These are phyloP conservation scores for Stegana nigrithorax DNA, from an alignment of 2,888 invertebrate genomes.

Conservation along the genomic window DNA sequence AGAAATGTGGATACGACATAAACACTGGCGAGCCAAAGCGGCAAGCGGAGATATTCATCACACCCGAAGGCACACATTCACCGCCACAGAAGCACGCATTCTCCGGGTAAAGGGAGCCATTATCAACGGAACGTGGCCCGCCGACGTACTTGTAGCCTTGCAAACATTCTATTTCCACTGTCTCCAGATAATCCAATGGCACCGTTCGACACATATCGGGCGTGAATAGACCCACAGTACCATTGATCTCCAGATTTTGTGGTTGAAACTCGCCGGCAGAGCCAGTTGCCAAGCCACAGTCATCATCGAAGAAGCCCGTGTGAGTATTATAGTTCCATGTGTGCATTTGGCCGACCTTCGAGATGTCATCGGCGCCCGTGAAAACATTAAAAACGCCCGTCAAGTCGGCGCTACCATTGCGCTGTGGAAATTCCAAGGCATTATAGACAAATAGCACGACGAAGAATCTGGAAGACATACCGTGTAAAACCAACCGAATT, in stretches of 20 bases:
- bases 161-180: constrained; percentile 72
- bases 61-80: constrained; percentile 78
- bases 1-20: constrained; percentile 87
- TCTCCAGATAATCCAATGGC: constrained; percentile 73
- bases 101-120: constrained; percentile 72
- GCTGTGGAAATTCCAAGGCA: constrained; percentile 69
- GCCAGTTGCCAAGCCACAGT: constrained; percentile 76
- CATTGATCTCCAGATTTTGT: constrained; percentile 73
- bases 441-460: neutral
- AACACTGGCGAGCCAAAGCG: constrained; percentile 85
- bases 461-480: constrained; percentile 56
- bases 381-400: constrained; percentile 84
- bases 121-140: constrained; percentile 76
- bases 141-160: constrained; percentile 77
- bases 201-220: constrained; percentile 82
- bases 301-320: constrained; percentile 70
- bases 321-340: constrained; percentile 79
- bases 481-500: constrained; percentile 88
- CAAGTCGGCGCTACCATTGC: constrained; percentile 80
- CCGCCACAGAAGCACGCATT: constrained; percentile 82
- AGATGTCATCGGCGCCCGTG: constrained; percentile 75
- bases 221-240: constrained; percentile 75
- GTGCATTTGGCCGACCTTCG: constrained; percentile 76
- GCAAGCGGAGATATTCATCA: constrained; percentile 83
- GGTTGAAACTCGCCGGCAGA: constrained; percentile 86